Evolutionary conservation across 2,113 vertebrate genomes (phyloP), one percentile per base, ranked within the genome.

Genomic region (Larimichthys polyactis): DNA sequence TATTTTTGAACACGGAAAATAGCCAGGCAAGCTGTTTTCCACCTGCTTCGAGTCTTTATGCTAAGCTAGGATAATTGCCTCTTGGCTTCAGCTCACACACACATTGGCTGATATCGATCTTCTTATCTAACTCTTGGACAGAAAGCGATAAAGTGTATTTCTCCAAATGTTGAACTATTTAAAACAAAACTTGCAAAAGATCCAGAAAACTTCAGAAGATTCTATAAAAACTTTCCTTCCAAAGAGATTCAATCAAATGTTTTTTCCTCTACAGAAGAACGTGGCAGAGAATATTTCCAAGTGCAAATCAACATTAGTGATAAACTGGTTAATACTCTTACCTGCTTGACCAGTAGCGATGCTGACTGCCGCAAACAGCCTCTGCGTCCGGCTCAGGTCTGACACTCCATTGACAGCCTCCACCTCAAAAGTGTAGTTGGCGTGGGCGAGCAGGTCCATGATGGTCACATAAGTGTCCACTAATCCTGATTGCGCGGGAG

Each of bases 381-480:
- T 96, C 94, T 99, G 98, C 16, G 98, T 99, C 58, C 97, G 96
- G 89, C 98, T 99, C 89, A 99, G 94, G 86, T 99, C 98, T 20
- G 98, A 99, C 89, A 99, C 98, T 6, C 98, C 98, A 68, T 99
- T 99, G 78, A 99, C 97, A 64, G 98, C 98, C 96, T 99, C 98
- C 29, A 99, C 98, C 96, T 99, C 98, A 68, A 99, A 98, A 0
- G 98, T 99, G 84, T 99, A 99, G 94, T 99, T 99, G 80, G 98
- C 97, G 16, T 99, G 98, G 67, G 98, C 97, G n/a, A 99, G 94
- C 87, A 99, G 96, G 92, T 99, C 98, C 92, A 97, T 87, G 90
- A 99, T 91, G 67, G 95, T 98, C 92, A 98, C 96, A 48, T 96
- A 99, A 77, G 97, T 98, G 91, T 99, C 98, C 90, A 94, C 96